Evolutionary conservation across 2,888 invertebrate genomes (phyloP), one percentile per base, ranked within the genome.

Genomic region (Drosophila silvestris): DNA sequence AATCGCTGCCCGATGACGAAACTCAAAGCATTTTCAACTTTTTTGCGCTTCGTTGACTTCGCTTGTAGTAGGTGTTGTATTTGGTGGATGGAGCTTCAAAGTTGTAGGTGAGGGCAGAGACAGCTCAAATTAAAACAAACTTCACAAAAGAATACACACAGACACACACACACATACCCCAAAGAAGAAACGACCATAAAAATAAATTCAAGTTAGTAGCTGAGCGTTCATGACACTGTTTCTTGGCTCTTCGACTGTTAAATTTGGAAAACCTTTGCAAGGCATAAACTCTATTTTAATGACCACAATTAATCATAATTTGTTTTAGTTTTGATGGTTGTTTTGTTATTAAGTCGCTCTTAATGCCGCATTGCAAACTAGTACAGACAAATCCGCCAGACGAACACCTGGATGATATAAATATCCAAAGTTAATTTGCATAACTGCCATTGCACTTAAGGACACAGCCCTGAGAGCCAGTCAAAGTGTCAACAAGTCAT

Each of bases 11-110:
- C 70, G 83, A 85, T 92, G 90, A 92, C 83, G 92, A 91, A 92
- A 92, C 85, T 81, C 64, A 37, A 68, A 79, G 82, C 83, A 83
- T 80, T 91, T 92, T 92, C 82, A 85, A 80, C 84, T 85, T 85
- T 85, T 91, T 92, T 85, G 89, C 91, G 92, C 91, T 91, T 90
- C 84, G 92, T 66, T 92, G 92, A 78, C 54, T 77, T 41, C 39
- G 68, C 75, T 84, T 80, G 85, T 81, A 74, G 90, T 74, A 89
- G 47, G 47, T 47, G 90, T 90, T 80, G 79, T 70, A 65, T 52
- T 32, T 58, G 70, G 61, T 71, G 61, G 77, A 64, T 70, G 68
- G 35, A 28, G 37, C 54, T 50, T 14, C 4, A 35, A 57, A 32
- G 65, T 58, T n/a, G 14, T 10, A 44, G 60, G 52, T 32, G 33